Conservation (phyloP, 2,888 invertebrate species). For the Amphipoea lucens region DNA sequence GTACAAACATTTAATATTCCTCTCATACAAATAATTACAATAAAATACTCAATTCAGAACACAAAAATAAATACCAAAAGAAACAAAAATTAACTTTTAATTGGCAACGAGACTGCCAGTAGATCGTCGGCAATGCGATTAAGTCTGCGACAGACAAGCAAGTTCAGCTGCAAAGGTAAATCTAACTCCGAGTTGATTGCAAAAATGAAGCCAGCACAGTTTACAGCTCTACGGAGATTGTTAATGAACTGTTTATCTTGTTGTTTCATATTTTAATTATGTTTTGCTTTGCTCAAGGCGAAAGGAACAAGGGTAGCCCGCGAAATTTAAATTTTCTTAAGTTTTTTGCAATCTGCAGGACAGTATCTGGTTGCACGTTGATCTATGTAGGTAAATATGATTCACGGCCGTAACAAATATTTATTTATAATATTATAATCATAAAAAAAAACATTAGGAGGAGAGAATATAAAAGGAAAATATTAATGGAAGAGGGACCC, state of each 20-base stretch:
- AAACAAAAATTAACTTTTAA: conserved; percentile 14
- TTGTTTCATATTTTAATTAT: conserved; percentile 7
- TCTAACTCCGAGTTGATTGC: conserved; percentile 53
- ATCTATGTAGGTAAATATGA: too few species aligned
- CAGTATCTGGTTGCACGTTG: too few species aligned
- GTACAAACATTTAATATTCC: background rate
- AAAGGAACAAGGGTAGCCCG: too few species aligned
- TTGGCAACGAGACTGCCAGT: conserved; percentile 16
- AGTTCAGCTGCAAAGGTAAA: conserved; percentile 51
- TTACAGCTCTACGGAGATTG: conserved; percentile 40
- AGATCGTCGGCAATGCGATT: conserved; percentile 21
- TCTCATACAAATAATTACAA: background rate
- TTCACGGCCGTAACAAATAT: too few species aligned
- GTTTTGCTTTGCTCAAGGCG: too few species aligned
- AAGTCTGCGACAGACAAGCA: conserved; percentile 37
- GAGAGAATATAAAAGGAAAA: too few species aligned
- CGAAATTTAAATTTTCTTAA: too few species aligned
- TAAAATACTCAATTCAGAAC: background rate
- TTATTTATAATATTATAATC: too few species aligned
- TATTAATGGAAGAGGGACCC: too few species aligned
- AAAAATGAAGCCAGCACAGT: conserved; percentile 52
- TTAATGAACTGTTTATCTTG: conserved; percentile 36
- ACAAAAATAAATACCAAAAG: background rate
- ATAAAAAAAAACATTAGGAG: too few species aligned
- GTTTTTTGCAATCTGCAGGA: too few species aligned